Evolutionary conservation across 1,140 invertebrate species (phyloP), one percentile per base, ranked within the genome.

Genomic region (Hetaerina americana): DNA sequence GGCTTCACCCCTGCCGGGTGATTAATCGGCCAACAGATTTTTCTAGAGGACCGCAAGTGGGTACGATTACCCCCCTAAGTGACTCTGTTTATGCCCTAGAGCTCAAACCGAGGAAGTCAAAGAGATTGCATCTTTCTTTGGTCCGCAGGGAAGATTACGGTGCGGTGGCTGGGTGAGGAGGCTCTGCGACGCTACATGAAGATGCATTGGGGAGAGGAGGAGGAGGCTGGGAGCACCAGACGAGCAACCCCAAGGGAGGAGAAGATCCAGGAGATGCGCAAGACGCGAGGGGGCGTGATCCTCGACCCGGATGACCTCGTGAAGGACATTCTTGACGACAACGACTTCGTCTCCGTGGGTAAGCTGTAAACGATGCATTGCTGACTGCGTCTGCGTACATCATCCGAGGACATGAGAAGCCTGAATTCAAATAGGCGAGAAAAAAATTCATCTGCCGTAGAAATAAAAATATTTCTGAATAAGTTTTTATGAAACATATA

Each of bases 321-420:
- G 28, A 78, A 76, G 69, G 82, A 85, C 70, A 84, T 89, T 25
- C 78, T 89, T 6, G 85, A 87, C 74, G 86, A 89, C 77, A 85
- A 88, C 78, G 88, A 89, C 73, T 88, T 87, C 76, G 85, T 89
- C 26, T 85, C 85, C 28, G 82, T 88, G 31, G 86, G 87, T 87
- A 80, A 81, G 81, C 10, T 40, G n/a, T 40, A 40, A 40, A 40
- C 18, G 31, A 12, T n/a, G n/a, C n/a, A n/a, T n/a, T n/a, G n/a
- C n/a, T n/a, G n/a, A n/a, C n/a, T n/a, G n/a, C n/a, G n/a, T n/a
- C n/a, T n/a, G n/a, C n/a, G n/a, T n/a, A n/a, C n/a, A n/a, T n/a
- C n/a, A n/a, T n/a, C n/a, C n/a, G n/a, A n/a, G n/a, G n/a, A n/a
- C n/a, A n/a, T n/a, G n/a, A n/a, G n/a, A n/a, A n/a, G n/a, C n/a